Conservation (phyloP, 2,888 invertebrate genomes). For the Leucophenga maculata region DNA sequence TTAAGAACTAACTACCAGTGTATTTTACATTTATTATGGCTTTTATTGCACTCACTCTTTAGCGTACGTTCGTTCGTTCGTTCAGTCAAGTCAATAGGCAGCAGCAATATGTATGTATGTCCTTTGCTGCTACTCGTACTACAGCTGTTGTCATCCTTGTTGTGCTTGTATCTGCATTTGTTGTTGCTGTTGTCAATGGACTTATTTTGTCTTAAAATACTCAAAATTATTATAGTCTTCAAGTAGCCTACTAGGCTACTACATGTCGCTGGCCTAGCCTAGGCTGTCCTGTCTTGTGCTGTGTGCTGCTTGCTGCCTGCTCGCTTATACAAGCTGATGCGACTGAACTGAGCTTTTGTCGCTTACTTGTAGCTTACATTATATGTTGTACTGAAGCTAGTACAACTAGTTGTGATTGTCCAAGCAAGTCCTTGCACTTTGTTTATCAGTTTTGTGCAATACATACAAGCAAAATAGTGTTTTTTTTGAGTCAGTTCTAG, state of each 20-base stretch:
- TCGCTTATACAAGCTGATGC: conserved; percentile 9
- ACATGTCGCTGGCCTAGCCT: conserved; percentile 3
- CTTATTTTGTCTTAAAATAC: conserved; percentile 26
- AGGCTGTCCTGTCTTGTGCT: conserved; percentile 8
- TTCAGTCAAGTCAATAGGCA: not conserved
- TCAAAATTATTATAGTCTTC: conserved; percentile 25
- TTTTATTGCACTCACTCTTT: conserved; percentile 12
- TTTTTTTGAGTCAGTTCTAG: not conserved
- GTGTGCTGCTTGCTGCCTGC: not conserved
- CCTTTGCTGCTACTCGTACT: not conserved
- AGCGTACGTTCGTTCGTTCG: too few species aligned
- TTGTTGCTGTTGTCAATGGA: conserved; percentile 18
- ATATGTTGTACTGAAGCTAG: conserved; percentile 30
- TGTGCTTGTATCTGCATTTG: conserved; percentile 8
- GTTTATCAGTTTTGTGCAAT: conserved; percentile 42
- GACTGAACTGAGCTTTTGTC: not conserved
- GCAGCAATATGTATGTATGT: not conserved
- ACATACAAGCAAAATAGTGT: conserved; percentile 45
- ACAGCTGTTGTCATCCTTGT: conserved; percentile 13
- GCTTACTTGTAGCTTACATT: conserved; percentile 15
- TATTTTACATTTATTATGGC: conserved; percentile 26
- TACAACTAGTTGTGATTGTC: conserved; percentile 40
- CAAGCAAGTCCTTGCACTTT: conserved; percentile 50
- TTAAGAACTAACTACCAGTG: conserved; percentile 21
- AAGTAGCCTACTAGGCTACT: not conserved